Evolutionary conservation across 2,888 invertebrate genomes (phyloP).

Genomic region (Agriopis aurantiaria): DNA sequence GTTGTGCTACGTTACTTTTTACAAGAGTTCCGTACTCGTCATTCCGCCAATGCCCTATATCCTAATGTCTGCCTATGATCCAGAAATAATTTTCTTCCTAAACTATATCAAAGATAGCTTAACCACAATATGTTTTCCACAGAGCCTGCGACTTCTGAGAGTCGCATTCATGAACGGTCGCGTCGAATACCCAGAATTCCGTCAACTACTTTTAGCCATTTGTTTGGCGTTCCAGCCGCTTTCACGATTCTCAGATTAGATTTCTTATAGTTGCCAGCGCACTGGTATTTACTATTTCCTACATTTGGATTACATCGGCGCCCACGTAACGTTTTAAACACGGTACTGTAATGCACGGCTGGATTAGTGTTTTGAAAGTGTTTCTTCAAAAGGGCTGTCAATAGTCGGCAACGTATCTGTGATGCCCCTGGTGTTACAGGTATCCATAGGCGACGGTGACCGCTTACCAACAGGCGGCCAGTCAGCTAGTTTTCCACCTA

Average conservation of each 20-base stretch:
- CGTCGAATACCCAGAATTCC: slow-evolving; percentile 27
- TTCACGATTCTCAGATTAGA: slow-evolving; percentile 34
- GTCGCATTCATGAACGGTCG: slow-evolving; percentile 17
- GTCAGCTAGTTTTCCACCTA: no score
- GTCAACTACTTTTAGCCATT: slow-evolving; percentile 33
- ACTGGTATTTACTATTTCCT: slow-evolving; percentile 22
- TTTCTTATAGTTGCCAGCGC: slow-evolving; percentile 16
- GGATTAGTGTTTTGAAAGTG: not conserved
- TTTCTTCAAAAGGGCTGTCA: no score
- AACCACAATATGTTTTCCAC: slow-evolving; percentile 5
- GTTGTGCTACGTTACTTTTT: not conserved
- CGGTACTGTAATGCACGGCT: not conserved
- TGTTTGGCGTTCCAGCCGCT: slow-evolving; percentile 33
- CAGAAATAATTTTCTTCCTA: not conserved
- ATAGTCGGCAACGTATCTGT: no score
- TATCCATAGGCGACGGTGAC: no score
- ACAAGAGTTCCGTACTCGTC: not conserved
- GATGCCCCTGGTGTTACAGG: no score
- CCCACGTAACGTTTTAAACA: slow-evolving; percentile 14
- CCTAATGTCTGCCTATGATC: not conserved
- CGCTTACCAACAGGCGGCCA: no score
- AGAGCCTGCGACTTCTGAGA: slow-evolving; percentile 1
- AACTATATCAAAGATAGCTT: slow-evolving; percentile 9
- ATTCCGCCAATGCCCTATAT: not conserved
- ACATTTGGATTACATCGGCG: slow-evolving; percentile 16